Evolutionary conservation across 2,888 invertebrate genomes (phyloP).

Genomic region (Flexamia atlantica): DNA sequence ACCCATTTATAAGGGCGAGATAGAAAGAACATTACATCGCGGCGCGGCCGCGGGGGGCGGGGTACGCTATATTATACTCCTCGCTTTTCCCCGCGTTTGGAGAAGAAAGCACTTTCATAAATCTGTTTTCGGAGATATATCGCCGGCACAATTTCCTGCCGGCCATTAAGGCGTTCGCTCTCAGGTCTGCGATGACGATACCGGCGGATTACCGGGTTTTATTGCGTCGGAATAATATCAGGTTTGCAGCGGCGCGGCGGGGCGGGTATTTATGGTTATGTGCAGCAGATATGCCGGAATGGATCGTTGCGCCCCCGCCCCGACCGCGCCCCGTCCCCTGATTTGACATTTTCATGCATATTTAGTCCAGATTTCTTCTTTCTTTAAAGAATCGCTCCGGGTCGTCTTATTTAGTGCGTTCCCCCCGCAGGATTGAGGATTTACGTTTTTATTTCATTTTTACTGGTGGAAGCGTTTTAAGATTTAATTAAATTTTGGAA

Average conservation of each 20-base stretch:
- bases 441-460: slow-evolving; percentile 3
- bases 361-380: slow-evolving; percentile 53
- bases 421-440: slow-evolving; percentile 11
- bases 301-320: slow-evolving; percentile 14
- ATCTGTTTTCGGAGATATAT: slow-evolving; percentile 91
- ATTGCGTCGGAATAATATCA: slow-evolving; percentile 64
- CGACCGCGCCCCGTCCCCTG: slow-evolving; percentile 38
- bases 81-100: slow-evolving; percentile 70
- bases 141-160: slow-evolving; percentile 93
- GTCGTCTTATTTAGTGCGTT: slow-evolving; percentile 28
- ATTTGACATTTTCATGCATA: slow-evolving; percentile 57
- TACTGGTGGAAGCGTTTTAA: background rate
- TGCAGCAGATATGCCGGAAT: slow-evolving; percentile 66
- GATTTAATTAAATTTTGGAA: background rate
- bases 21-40: slow-evolving; percentile 35
- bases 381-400: slow-evolving; percentile 29
- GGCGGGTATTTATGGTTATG: slow-evolving; percentile 69
- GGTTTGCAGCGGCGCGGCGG: slow-evolving; percentile 26
- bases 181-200: slow-evolving; percentile 66
- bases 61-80: slow-evolving; percentile 70
- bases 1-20: slow-evolving; percentile 40
- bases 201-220: slow-evolving; percentile 69
- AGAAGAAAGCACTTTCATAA: slow-evolving; percentile 90
- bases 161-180: slow-evolving; percentile 82
- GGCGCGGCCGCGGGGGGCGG: slow-evolving; percentile 72